Evolutionary conservation across 2,797 vertebrate genomes (phyloP).

Genomic region (Coendou prehensilis): DNA sequence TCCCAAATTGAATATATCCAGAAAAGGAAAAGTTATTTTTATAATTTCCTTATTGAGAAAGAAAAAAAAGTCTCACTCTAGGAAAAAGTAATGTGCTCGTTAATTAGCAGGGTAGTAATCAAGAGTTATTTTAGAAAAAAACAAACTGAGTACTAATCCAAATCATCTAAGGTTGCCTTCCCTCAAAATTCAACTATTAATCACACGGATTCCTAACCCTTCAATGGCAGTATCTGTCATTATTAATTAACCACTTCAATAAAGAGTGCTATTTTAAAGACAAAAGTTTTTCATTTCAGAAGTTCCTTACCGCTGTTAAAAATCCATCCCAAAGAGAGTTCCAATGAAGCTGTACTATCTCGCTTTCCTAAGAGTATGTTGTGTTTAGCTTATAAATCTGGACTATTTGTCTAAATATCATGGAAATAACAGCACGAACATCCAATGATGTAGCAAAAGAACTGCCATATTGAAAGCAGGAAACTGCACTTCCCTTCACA

Average conservation of each 20-base stretch:
- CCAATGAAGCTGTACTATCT: not conserved
- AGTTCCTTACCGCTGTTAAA: not conserved
- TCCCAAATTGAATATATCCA: constrained; percentile 52
- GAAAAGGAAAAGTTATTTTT: constrained; percentile 42
- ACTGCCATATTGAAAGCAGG: not conserved
- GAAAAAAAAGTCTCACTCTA: constrained; percentile 32
- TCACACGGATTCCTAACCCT: not conserved
- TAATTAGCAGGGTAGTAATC: constrained; percentile 15
- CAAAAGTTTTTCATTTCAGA: constrained; percentile 5
- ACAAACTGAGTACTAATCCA: constrained; percentile 3
- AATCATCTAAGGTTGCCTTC: constrained; percentile 34
- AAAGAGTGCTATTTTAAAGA: constrained; percentile 7
- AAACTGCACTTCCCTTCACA: not conserved
- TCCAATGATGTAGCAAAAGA: not conserved
- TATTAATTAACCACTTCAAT: constrained; percentile 5
- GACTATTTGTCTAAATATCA: not conserved
- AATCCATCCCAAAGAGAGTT: not conserved
- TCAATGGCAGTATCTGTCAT: not conserved
- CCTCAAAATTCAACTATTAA: not conserved
- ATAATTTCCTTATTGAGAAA: constrained; percentile 68
- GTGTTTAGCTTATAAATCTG: not conserved
- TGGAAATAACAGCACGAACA: constrained; percentile 6
- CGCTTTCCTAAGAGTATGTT: constrained; percentile 25
- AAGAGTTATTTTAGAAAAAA: constrained; percentile 18
- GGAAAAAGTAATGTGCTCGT: constrained; percentile 12